Evolutionary conservation across 2,113 vertebrate genomes (phyloP).

Genomic region (Ptilonorhynchus violaceus): DNA sequence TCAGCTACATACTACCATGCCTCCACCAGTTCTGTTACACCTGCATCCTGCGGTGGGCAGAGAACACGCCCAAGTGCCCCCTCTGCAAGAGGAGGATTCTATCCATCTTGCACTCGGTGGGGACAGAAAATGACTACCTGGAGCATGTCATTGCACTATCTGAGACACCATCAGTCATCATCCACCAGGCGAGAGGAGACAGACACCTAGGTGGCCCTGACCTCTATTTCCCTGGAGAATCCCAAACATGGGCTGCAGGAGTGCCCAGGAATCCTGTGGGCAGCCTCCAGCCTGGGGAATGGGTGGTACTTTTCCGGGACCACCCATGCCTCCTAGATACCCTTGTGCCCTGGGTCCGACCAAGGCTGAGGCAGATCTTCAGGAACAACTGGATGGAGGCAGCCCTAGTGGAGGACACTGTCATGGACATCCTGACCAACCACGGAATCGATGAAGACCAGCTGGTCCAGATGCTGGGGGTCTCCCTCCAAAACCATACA

Average conservation of each 20-base stretch:
- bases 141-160: not conserved
- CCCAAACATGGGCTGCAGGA: not conserved
- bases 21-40: not conserved
- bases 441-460: not conserved
- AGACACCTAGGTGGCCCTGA: not conserved
- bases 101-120: not conserved
- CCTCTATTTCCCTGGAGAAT: not conserved
- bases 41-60: not conserved
- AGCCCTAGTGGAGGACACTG: not conserved
- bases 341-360: not conserved
- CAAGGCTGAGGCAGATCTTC: not conserved
- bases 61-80: not conserved
- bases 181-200: not conserved
- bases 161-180: not conserved
- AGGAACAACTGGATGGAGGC: not conserved
- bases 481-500: not conserved
- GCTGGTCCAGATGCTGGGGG: not conserved
- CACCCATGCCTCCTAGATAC: not conserved
- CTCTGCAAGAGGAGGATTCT: not conserved
- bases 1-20: not conserved
- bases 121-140: not conserved
- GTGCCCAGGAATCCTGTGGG: not conserved
- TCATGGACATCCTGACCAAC: not conserved
- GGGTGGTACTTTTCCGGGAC: not conserved
- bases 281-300: not conserved